These are phyloP conservation scores for Nemotelus pantherinus DNA, from an alignment of 2,888 invertebrate genomes.

Conservation along the genomic window DNA sequence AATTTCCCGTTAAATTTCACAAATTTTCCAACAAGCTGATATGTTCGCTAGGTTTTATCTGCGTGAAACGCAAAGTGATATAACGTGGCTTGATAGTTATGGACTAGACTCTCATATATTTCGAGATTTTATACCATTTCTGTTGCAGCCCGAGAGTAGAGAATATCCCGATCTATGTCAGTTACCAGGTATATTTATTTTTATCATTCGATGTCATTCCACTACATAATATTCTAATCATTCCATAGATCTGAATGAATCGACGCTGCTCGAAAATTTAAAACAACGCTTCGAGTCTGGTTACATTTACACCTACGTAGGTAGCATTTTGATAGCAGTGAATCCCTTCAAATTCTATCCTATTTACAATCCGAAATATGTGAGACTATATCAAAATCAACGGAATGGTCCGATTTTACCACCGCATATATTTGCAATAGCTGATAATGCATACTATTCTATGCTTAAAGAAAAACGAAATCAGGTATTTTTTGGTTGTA, in stretches of 20 bases:
- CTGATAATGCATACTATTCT: slow-evolving; percentile 92
- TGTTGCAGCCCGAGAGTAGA: slow-evolving; percentile 90
- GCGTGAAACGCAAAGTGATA: slow-evolving; percentile 85
- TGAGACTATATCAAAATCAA: slow-evolving; percentile 93
- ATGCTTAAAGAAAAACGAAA: slow-evolving; percentile 92
- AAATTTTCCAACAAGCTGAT: neutral
- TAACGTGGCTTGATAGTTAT: slow-evolving; percentile 87
- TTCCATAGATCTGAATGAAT: slow-evolving; percentile 83
- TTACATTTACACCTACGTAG: slow-evolving; percentile 96
- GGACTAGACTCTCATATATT: slow-evolving; percentile 91
- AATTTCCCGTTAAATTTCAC: neutral
- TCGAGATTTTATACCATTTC: slow-evolving; percentile 89
- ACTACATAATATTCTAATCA: neutral
- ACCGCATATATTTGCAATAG: slow-evolving; percentile 96
- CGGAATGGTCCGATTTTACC: slow-evolving; percentile 90
- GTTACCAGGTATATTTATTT: slow-evolving; percentile 69
- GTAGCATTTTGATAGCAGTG: slow-evolving; percentile 93
- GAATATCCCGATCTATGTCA: slow-evolving; percentile 97
- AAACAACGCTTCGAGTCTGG: slow-evolving; percentile 88
- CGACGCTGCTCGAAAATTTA: slow-evolving; percentile 90
- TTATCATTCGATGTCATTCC: too few relatives aligned
- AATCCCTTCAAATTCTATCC: slow-evolving; percentile 96
- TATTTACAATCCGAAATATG: slow-evolving; percentile 97
- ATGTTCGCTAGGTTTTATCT: slow-evolving; percentile 79
- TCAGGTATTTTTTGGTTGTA: slow-evolving; percentile 58